A percentile compares a stretch with the other conserved stretches of the same genome.
phyloP scores from a whole-genome alignment of 2,113 vertebrate species.

The Myotis yumanensis region DNA sequence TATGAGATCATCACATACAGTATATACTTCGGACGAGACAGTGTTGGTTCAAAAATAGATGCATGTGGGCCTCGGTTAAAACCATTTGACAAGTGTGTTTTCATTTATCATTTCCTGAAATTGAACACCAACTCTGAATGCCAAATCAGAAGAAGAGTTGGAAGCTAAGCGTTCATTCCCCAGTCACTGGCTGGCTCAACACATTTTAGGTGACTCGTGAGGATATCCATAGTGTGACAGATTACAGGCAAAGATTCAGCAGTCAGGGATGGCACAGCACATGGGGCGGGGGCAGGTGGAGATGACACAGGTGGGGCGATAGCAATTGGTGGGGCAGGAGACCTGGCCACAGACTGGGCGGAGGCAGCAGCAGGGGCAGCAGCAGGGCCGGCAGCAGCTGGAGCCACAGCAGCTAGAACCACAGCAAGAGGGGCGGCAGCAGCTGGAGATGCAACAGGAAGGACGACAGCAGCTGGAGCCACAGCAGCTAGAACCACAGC shows the following conservation, averaged over 20 bases:
- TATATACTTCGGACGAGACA: not conserved
- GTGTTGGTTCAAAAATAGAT: not conserved
- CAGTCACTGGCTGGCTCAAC: not conserved
- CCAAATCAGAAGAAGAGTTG: not conserved
- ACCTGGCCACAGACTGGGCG: conserved; percentile 23
- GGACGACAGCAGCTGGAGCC: not conserved
- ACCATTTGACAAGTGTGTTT: not conserved
- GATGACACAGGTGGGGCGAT: not conserved
- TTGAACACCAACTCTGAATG: not conserved
- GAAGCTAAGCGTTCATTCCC: not conserved
- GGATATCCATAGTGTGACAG: not conserved
- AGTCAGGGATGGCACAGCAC: conserved; percentile 34
- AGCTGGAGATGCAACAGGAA: not conserved
- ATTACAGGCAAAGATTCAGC: not conserved
- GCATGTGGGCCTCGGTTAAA: not conserved
- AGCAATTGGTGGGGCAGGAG: conserved; percentile 53
- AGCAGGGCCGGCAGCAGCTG: not conserved
- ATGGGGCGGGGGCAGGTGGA: conserved; percentile 52
- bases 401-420: not conserved
- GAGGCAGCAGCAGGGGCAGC: conserved; percentile 1
- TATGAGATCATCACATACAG: not conserved
- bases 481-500: not conserved
- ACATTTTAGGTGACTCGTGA: not conserved
- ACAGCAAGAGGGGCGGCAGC: not conserved
- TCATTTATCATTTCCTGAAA: not conserved